Evolutionary conservation across 92 coral and sea anemone genomes (phyloP).

Genomic region (Paragorgia papillata): DNA sequence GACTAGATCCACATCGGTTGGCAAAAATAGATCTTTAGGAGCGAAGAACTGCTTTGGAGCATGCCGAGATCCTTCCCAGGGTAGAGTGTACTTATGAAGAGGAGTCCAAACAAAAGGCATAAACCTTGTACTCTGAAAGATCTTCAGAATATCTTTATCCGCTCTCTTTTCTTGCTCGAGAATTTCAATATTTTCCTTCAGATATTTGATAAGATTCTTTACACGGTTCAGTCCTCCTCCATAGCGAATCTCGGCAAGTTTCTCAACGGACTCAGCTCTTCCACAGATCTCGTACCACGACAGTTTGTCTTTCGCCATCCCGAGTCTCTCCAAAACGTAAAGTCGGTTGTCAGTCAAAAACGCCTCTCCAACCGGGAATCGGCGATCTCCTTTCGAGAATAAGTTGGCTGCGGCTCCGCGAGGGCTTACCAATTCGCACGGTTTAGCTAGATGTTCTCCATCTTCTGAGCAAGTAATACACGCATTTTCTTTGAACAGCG

Average conservation of each 20-base stretch:
- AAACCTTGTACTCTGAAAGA: constrained; percentile 38
- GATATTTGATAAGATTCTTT: constrained; percentile 59
- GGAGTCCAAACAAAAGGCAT: constrained; percentile 73
- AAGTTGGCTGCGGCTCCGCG: constrained; percentile 61
- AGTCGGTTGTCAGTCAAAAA: constrained; percentile 68
- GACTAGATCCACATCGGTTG: constrained; percentile 46
- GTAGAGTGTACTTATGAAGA: constrained; percentile 37
- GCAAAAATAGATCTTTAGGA: constrained; percentile 64
- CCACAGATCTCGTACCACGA: constrained; percentile 84
- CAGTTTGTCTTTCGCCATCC: constrained; percentile 72
- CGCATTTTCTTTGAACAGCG: background rate
- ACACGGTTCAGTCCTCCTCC: constrained; percentile 61
- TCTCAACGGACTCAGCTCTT: constrained; percentile 64
- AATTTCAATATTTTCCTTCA: constrained; percentile 48
- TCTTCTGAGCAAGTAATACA: constrained; percentile 31
- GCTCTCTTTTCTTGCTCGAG: constrained; percentile 38
- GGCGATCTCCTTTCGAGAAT: constrained; percentile 67
- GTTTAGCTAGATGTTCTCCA: constrained; percentile 50
- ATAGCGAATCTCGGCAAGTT: constrained; percentile 51
- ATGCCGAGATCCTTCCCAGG: constrained; percentile 64
- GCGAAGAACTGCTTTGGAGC: constrained; percentile 46
- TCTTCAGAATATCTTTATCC: background rate
- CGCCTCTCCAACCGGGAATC: constrained; percentile 72
- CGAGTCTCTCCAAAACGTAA: constrained; percentile 73
- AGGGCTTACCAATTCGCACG: constrained; percentile 66